Evolutionary conservation across 2,797 vertebrate genomes (phyloP).

Genomic region (Kryptopterus vitreolus): DNA sequence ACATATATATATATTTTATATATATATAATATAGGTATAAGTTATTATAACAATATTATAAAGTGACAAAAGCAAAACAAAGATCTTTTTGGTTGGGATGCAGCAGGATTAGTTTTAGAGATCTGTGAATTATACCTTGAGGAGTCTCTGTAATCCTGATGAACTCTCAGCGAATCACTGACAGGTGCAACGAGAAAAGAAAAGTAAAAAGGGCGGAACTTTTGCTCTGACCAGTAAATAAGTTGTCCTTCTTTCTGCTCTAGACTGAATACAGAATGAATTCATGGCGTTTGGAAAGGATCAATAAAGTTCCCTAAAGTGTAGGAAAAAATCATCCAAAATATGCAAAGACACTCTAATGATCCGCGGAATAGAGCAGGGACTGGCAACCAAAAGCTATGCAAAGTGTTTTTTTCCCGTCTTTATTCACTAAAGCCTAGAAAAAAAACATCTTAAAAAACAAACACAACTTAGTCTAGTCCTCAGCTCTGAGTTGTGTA

Average conservation of each 20-base stretch:
- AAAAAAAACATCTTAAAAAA: too few species aligned
- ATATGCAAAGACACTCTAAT: neutral
- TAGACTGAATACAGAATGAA: neutral
- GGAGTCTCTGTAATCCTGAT: neutral
- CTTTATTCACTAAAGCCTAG: too few species aligned
- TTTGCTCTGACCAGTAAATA: neutral
- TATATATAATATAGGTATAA: too few species aligned
- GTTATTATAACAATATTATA: too few species aligned
- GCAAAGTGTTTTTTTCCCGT: neutral
- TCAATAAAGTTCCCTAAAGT: neutral
- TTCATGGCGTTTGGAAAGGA: neutral
- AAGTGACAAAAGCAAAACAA: neutral
- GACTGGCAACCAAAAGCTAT: neutral
- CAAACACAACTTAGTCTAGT: too few species aligned
- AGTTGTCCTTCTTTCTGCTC: neutral
- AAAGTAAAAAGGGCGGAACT: neutral
- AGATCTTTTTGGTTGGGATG: neutral
- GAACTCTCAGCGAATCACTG: neutral
- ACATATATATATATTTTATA: too few species aligned
- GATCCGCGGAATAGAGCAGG: neutral
- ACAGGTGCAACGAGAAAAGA: neutral
- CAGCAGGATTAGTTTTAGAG: neutral
- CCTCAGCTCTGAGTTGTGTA: too few species aligned
- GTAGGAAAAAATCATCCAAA: too few species aligned
- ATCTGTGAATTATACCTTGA: neutral